Base-by-base conservation (phyloP, 2,113 vertebrate genomes). In the Tetraodon nigroviridis region DNA sequence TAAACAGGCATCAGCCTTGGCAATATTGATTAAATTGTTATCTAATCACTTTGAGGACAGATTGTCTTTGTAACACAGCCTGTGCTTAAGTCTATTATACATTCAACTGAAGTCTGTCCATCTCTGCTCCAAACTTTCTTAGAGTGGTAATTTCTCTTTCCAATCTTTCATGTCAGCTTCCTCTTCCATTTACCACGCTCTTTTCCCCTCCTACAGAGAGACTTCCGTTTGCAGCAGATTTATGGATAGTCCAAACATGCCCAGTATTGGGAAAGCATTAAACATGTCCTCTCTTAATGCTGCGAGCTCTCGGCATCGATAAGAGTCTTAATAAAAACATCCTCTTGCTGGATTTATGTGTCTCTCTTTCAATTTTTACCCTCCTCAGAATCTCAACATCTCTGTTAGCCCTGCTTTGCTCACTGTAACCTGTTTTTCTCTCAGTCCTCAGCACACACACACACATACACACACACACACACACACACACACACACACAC, bases 261-360 rank as follows among this genome's bases (percentile, higher is more conserved):
- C 77, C 79, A 75, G 73, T 91, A 92, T 92, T 86, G 90, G 86
- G 84, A 90, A 90, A 90, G 86, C 89, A 90, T 90, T 91, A 91
- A 91, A 91, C 85, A 83, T 89, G 90, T 91, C 90, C 78, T 69
- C 81, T 88, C 85, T 89, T 90, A 91, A 91, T 90, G 89, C 82
- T 80, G 78, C 79, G 79, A 87, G 85, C 88, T 82, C 86, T 79
- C 81, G 78, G 79, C 83, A 85, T 90, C 88, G 86, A 90, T 90
- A 89, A 90, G 87, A 87, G 84, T 88, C 86, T 90, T 90, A 89
- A 90, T 90, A 92, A 90, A 91, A 89, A 87, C 89, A 90, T 89
- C 88, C 71, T 82, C 82, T 76, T 63, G 58, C 82, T 83, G 69
- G 81, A 89, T 87, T 85, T 84, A 84, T 84, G 78, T 70, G 68